Evolutionary conservation across 1,140 invertebrate species (phyloP).

Genomic region (Bathynomus jamesi): DNA sequence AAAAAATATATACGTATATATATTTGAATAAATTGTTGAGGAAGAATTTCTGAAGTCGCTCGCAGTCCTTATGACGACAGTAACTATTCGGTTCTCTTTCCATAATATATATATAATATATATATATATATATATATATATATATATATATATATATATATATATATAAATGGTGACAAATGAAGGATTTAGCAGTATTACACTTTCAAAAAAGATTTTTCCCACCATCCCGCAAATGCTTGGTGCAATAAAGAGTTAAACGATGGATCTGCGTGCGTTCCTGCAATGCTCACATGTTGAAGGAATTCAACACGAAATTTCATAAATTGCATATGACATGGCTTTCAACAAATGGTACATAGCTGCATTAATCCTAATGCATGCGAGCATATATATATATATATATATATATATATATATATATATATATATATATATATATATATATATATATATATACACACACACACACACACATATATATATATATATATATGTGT

Average conservation of each 20-base stretch:
- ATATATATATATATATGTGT: neutral
- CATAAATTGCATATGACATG: neutral
- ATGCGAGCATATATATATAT: neutral
- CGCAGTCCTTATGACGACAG: too few relatives aligned
- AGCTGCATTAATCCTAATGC: neutral
- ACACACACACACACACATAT: neutral
- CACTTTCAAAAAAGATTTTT: too few relatives aligned
- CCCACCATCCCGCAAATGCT: too few relatives aligned
- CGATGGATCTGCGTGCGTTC: neutral
- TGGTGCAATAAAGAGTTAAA: too few relatives aligned
- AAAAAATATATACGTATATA: neutral
- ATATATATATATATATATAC: conserved; percentile 1
- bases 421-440: conserved; percentile 7
- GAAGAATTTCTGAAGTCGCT: too few relatives aligned
- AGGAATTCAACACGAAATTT: neutral
- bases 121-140: conserved; percentile 3
- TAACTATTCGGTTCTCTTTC: too few relatives aligned
- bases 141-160: neutral
- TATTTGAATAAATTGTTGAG: neutral
- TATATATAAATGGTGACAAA: neutral
- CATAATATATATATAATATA: conserved; percentile 1
- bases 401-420: conserved; percentile 13
- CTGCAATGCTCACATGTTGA: neutral
- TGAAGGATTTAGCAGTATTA: too few relatives aligned
- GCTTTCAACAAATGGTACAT: neutral